Conservation (phyloP, 2,113 vertebrate species). For the Aramus guarauna region DNA sequence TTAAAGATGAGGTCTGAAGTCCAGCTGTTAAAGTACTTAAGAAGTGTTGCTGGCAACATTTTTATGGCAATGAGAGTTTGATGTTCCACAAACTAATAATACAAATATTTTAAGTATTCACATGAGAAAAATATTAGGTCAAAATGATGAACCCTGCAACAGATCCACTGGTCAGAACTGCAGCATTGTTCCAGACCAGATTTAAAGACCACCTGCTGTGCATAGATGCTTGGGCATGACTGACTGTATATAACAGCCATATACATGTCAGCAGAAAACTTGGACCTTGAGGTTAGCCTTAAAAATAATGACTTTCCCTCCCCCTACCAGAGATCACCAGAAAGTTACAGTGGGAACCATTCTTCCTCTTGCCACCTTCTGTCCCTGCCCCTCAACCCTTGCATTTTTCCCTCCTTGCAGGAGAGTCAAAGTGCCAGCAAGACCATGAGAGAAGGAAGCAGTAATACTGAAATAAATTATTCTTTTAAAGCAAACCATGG, state of each 20-base stretch:
- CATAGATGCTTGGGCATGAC: fast-evolving
- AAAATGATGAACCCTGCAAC: neutral
- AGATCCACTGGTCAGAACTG: neutral
- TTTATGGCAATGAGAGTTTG: neutral
- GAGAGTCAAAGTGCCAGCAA: neutral
- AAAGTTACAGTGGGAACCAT: neutral
- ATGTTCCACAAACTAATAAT: neutral
- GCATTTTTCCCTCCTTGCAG: neutral
- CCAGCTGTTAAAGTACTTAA: neutral
- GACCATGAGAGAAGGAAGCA: neutral
- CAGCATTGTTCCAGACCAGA: neutral
- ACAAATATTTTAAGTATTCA: neutral
- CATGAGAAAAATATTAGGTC: neutral
- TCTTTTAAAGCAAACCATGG: neutral
- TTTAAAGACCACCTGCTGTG: neutral
- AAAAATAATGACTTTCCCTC: neutral
- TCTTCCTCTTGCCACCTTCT: neutral
- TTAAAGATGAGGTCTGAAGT: neutral
- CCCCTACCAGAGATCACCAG: neutral
- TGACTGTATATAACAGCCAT: neutral
- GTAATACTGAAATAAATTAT: neutral
- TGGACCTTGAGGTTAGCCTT: neutral
- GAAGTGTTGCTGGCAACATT: neutral
- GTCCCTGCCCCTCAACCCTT: neutral
- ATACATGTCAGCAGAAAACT: neutral